Evolutionary conservation across 2,888 invertebrate species (phyloP), one percentile per base, ranked within the genome.

Genomic region (Eupithecia subumbrata): DNA sequence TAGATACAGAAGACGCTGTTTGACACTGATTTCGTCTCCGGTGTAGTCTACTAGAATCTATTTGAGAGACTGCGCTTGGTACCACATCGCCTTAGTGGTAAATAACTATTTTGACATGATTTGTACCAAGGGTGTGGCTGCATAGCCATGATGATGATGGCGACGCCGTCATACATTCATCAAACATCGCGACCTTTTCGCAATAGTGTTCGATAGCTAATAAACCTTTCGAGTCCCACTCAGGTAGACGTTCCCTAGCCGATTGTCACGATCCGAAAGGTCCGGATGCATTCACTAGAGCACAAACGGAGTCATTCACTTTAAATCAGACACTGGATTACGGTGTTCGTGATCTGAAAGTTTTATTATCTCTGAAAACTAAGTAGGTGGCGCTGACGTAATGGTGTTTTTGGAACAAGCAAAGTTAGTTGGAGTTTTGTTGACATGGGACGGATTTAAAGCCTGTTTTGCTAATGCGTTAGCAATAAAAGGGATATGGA

Each of bases 261-360:
- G 85, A 84, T 84, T 82, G 87, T 87, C 87, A 87, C 87, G 87
- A 83, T 80, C 84, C 75, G 82, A 85, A 89, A 88, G 91, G 89
- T 88, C 89, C 90, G 91, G 91, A 91, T 90, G 90, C 91, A 90
- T 90, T 90, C 89, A 90, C 81, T 84, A 84, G 83, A 85, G 89
- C 88, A 88, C 88, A 87, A 89, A 87, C 86, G 86, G 84, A 84
- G 81, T 88, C 85, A 90, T 90, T 90, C 89, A 90, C 89, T 89
- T 87, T 89, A 90, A 91, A 89, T 90, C 90, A 87, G 87, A 84
- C 87, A 84, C 85, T 85, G 88, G 85, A 88, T 87, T 87, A 87
- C 84, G 79, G 77, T 80, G 88, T 84, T 85, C 90, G 91, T 92
- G 91, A 90, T 88, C 85, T 86, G 91, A 90, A 90, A 89, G 79